These are phyloP conservation scores for Charaxes varanes DNA, from an alignment of 1,140 invertebrate species.

Conservation along the genomic window DNA sequence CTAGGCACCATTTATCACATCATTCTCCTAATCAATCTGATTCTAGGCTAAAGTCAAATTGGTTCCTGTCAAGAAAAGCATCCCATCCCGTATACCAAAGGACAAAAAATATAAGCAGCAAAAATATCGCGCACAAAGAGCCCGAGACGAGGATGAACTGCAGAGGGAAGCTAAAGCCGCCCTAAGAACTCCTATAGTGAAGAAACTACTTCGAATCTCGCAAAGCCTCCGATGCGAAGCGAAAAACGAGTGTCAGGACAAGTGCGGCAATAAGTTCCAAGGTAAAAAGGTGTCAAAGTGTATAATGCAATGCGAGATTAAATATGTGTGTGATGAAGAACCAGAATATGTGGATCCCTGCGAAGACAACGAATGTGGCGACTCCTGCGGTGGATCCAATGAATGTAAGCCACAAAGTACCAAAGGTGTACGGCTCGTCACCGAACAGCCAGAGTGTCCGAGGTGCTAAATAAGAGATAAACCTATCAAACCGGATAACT, in stretches of 20 bases:
- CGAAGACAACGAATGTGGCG: constrained; percentile 16
- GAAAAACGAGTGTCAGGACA: constrained; percentile 28
- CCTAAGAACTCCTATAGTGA: constrained; percentile 26
- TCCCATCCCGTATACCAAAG: no score
- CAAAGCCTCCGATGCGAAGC: constrained; percentile 29
- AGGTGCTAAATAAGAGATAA: no score
- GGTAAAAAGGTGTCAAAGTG: constrained; percentile 14
- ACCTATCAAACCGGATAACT: no score
- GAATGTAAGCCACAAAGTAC: constrained; percentile 22
- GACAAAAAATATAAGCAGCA: no score
- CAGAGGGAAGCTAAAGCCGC: constrained; percentile 5
- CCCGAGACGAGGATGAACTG: constrained; percentile 6
- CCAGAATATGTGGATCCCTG: constrained; percentile 20
- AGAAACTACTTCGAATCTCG: constrained; percentile 28
- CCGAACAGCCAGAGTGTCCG: no score
- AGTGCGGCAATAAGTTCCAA: constrained; percentile 22
- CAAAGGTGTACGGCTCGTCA: constrained; percentile 16
- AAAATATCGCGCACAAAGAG: constrained; percentile 2
- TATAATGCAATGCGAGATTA: constrained; percentile 15
- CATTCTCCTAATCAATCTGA: no score
- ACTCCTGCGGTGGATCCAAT: constrained; percentile 14
- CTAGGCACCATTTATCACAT: no score
- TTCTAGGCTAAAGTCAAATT: no score
- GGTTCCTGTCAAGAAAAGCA: no score
- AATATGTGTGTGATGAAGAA: constrained; percentile 26